A percentile compares a stretch with the other conserved stretches of the same genome.
Conservation (phyloP, 2,797 vertebrate species). For the Semotilus atromaculatus region DNA sequence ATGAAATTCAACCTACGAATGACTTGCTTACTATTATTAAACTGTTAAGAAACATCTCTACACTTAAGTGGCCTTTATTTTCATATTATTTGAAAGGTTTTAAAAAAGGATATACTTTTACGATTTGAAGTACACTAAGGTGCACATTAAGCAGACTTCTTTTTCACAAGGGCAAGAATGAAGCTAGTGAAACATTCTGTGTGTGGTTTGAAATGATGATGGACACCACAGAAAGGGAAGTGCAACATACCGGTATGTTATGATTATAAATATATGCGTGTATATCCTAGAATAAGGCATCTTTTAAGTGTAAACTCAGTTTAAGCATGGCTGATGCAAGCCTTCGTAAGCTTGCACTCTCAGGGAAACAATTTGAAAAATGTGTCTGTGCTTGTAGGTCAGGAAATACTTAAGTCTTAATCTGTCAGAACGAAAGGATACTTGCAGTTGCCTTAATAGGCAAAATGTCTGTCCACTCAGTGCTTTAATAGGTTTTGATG, state of each 20-base stretch:
- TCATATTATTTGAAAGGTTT: neutral
- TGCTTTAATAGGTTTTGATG: conserved; percentile 26
- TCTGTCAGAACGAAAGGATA: neutral
- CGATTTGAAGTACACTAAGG: neutral
- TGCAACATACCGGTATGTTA: neutral
- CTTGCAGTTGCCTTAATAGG: conserved; percentile 7
- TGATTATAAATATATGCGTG: neutral
- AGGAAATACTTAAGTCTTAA: conserved; percentile 55
- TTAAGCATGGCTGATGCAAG: conserved; percentile 6
- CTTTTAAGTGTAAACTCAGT: neutral
- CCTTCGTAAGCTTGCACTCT: neutral
- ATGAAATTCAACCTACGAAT: neutral
- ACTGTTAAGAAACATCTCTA: neutral
- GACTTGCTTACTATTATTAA: neutral
- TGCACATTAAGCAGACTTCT: neutral
- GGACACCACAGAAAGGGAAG: neutral
- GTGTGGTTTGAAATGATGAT: neutral
- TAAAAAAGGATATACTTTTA: neutral
- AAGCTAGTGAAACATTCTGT: neutral
- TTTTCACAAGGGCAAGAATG: neutral
- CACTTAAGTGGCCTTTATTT: neutral
- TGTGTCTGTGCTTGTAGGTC: conserved; percentile 44
- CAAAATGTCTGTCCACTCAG: conserved; percentile 11
- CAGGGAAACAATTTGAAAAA: neutral
- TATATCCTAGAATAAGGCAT: neutral